Evolutionary conservation across 2,797 vertebrate species (phyloP).

Genomic region (Knipowitschia caucasica): DNA sequence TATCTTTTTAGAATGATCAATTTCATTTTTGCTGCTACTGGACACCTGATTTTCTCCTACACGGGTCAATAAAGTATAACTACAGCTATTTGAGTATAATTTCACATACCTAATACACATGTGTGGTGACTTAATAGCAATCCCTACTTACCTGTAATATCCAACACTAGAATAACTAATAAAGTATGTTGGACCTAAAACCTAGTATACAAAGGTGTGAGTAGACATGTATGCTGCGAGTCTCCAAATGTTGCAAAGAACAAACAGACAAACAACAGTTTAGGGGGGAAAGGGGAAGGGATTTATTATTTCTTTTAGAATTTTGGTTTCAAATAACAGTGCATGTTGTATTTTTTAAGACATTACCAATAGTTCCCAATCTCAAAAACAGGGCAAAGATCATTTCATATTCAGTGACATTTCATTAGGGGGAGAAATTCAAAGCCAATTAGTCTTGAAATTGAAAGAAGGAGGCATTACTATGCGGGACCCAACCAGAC

Average conservation of each 20-base stretch:
- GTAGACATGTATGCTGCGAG: too few relatives aligned
- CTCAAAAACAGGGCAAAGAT: conserved; percentile 40
- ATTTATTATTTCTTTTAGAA: conserved; percentile 66
- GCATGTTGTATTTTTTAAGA: conserved; percentile 26
- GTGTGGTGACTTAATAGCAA: too few relatives aligned
- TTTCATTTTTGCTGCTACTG: too few relatives aligned
- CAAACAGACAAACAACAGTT: conserved; percentile 29
- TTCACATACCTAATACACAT: too few relatives aligned
- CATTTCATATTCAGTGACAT: conserved; percentile 51
- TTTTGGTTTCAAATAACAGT: conserved; percentile 51
- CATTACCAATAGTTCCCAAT: conserved; percentile 61
- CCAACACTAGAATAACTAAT: too few relatives aligned
- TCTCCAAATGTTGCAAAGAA: background rate
- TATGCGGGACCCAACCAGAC: conserved; percentile 40
- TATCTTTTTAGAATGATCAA: too few relatives aligned
- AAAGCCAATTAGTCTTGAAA: conserved; percentile 68
- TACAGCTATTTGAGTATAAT: too few relatives aligned
- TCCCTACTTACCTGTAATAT: too few relatives aligned
- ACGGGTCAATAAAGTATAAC: too few relatives aligned
- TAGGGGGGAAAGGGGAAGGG: conserved; percentile 60
- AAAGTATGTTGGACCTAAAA: too few relatives aligned
- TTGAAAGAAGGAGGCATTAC: conserved; percentile 64
- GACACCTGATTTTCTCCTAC: too few relatives aligned
- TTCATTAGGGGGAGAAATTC: conserved; percentile 60
- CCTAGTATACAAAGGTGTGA: too few relatives aligned